Percentiles rank a stretch among this genome's conserved stretches.
Conservation (phyloP, 2,113 vertebrate genomes). For the Bos indicus region DNA sequence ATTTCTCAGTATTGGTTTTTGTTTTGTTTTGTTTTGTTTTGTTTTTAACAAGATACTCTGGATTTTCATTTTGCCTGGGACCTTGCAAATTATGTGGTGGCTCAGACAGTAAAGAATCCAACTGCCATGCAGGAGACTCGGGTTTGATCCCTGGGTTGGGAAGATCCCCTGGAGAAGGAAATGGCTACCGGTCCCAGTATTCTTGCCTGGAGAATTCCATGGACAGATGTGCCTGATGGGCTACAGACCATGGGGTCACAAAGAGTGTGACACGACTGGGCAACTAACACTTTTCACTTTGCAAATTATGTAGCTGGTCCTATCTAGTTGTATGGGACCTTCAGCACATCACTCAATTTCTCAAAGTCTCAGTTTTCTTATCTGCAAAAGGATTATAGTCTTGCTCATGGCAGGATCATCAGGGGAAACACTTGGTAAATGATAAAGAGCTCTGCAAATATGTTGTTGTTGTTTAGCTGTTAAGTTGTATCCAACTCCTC, state of each 20-base stretch:
- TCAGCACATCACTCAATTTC: neutral
- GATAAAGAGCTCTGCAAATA: neutral
- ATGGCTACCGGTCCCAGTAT: neutral
- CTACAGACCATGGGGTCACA: neutral
- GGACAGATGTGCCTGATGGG: neutral
- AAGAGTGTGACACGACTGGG: neutral
- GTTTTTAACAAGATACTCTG: neutral
- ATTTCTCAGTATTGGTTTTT: neutral
- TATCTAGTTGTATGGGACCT: too few relatives aligned
- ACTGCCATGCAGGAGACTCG: neutral
- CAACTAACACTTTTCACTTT: neutral
- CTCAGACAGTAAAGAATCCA: neutral
- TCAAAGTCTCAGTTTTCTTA: neutral
- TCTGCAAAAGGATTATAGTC: neutral
- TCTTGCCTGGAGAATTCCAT: neutral
- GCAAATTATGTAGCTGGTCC: neutral
- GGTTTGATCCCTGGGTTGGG: neutral
- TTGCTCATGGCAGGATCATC: neutral
- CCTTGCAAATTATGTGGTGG: neutral
- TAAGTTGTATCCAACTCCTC: neutral
- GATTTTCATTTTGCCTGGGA: neutral
- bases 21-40: too few relatives aligned
- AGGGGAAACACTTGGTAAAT: neutral
- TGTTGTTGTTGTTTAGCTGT: neutral
- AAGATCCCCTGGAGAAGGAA: neutral